Base-by-base conservation (phyloP, 2,888 invertebrate genomes). In the Caenorhabditis angaria region DNA sequence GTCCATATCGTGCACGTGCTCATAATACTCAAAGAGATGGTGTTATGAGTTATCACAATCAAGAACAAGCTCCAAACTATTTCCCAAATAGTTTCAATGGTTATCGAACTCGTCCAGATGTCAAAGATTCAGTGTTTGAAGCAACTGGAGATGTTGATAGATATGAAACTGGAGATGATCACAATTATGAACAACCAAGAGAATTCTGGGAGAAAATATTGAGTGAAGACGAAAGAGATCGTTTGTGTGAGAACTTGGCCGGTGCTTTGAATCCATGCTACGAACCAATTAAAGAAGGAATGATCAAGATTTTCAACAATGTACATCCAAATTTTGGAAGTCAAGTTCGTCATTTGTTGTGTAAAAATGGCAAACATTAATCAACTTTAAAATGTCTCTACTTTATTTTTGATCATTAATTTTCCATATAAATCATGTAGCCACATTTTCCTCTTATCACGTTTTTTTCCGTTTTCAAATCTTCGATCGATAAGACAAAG, bases 81-180 rank as follows among this genome's bases (percentile, higher is more conserved):
- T 95, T 92, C 90, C 97, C 97, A 0, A 97, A 97, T 90, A 95
- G 95, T 76, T 97, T 96, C 89, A 91, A 91, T 75, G 97, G 96
- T 0, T 95, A 96, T 0, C 70, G 81, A 41, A 91, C 92, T 79
- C 91, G 77, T 14, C 55, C 53, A 0, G 76, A 78, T 32, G 81
- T 71, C 51, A 76, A 76, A 58, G 78, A 79, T 24, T 54, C 91
- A 2, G 90, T 91, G 55, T 92, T 91, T 88, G 88, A 89, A 28
- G 87, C 92, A 1, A 89, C 90, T 63, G 96, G 94, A 0, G 94
- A 95, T 86, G 92, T 94, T 20, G 91, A 91, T 81, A 92, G 94
- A 69, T 93, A 92, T 86, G 92, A 92, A 69, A 92, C 91, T 3
- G 92, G 93, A 87, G 84, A 85, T 20, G 95, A 95, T 80, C 95